Evolutionary conservation across 2,888 invertebrate species (phyloP).

Genomic region (Myopa tessellatipennis): DNA sequence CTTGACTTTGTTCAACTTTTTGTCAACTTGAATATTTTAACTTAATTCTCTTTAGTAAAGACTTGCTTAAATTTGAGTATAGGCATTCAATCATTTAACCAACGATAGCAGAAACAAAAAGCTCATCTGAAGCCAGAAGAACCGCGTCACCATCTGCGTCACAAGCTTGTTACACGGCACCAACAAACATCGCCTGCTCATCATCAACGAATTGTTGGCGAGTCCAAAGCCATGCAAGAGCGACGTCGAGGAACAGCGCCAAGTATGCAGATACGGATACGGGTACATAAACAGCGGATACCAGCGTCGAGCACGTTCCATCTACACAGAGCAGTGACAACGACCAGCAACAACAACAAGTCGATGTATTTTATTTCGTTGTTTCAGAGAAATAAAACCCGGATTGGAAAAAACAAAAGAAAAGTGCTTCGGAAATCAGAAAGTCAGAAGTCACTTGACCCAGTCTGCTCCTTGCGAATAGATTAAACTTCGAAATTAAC

Average conservation of each 20-base stretch:
- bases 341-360: neutral
- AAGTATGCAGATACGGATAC: neutral
- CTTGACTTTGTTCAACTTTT: no score
- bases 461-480: conserved; percentile 18
- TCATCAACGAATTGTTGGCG: neutral
- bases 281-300: no score
- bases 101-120: no score
- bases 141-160: neutral
- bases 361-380: neutral
- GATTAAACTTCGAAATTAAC: conserved; percentile 40
- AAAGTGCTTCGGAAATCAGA: neutral
- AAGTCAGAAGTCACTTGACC: conserved; percentile 31
- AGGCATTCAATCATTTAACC: no score
- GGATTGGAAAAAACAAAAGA: neutral
- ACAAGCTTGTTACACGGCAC: neutral
- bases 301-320: conserved; percentile 9
- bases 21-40: no score
- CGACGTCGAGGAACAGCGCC: neutral
- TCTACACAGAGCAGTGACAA: neutral
- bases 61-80: no score
- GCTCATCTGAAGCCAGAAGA: neutral
- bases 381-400: neutral
- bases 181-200: neutral
- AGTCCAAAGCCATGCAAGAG: conserved; percentile 23
- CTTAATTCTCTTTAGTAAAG: no score